Conservation (phyloP, 2,888 invertebrate genomes). For the Elmis aenea region DNA sequence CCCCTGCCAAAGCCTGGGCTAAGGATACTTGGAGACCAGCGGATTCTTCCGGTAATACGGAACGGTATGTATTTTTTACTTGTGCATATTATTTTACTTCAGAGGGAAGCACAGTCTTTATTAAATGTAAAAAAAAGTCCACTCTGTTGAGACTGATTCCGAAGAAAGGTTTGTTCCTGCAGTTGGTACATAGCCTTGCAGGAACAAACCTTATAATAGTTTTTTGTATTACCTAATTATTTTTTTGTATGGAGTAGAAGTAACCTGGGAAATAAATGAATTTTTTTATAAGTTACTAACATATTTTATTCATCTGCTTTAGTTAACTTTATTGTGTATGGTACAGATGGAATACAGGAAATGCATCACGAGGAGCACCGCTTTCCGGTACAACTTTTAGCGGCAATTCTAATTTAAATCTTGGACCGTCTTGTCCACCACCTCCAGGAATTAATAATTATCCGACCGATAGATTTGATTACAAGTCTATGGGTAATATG, state of each 20-base stretch:
- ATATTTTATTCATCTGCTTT: too few species aligned
- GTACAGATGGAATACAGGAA: constrained; percentile 28
- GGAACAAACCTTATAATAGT: too few species aligned
- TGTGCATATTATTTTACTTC: neutral
- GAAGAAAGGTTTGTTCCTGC: too few species aligned
- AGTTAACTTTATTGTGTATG: too few species aligned
- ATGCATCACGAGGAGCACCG: constrained; percentile 20
- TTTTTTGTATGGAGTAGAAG: too few species aligned
- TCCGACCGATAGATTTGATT: constrained; percentile 39
- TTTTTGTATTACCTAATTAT: too few species aligned
- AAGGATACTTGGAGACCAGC: constrained; percentile 26
- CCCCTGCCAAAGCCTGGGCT: constrained; percentile 24
- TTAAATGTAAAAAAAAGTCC: too few species aligned
- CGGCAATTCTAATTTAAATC: constrained; percentile 30
- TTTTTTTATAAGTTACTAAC: too few species aligned
- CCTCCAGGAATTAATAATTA: constrained; percentile 42
- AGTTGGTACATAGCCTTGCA: too few species aligned
- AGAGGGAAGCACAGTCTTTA: too few species aligned
- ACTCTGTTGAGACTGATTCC: too few species aligned
- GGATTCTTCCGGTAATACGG: constrained; percentile 18
- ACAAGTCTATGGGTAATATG: constrained; percentile 31
- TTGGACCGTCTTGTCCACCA: constrained; percentile 39
- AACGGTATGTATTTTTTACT: constrained; percentile 7
- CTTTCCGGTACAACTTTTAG: constrained; percentile 29
- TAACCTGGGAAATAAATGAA: too few species aligned